Evolutionary conservation across 2,113 vertebrate species (phyloP).

Genomic region (Numida meleagris): DNA sequence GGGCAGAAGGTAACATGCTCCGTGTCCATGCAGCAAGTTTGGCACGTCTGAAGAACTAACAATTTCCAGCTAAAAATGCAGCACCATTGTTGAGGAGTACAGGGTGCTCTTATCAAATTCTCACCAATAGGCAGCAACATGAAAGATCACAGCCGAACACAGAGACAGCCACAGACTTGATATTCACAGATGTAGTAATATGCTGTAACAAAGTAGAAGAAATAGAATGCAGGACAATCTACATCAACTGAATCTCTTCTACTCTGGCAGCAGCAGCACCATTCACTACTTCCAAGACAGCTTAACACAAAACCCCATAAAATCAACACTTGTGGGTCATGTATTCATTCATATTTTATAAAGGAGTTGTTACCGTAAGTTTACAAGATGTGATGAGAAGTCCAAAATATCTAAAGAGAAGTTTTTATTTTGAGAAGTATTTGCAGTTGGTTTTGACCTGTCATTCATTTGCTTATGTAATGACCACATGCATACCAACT

Average conservation of each 20-base stretch:
- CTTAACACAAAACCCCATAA: neutral
- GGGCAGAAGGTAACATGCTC: neutral
- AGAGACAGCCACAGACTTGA: neutral
- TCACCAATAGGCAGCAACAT: neutral
- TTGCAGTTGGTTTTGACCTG: neutral
- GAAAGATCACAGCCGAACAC: rapidly evolving
- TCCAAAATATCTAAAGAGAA: neutral
- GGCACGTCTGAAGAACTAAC: neutral
- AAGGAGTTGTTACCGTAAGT: neutral
- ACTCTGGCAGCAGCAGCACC: neutral
- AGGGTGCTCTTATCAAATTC: neutral
- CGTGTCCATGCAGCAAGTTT: neutral
- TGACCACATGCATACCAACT: neutral
- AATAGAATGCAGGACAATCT: neutral
- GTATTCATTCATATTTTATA: neutral
- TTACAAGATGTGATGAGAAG: neutral
- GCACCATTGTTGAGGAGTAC: neutral
- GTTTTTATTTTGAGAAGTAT: neutral
- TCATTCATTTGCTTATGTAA: neutral
- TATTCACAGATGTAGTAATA: neutral
- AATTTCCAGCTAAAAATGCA: neutral
- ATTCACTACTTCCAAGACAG: neutral
- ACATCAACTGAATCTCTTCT: neutral
- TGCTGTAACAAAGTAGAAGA: neutral
- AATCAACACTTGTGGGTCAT: neutral